Evolutionary conservation across 2,113 vertebrate species (phyloP), one percentile per base, ranked within the genome.

Genomic region (Pardalotus punctatus): DNA sequence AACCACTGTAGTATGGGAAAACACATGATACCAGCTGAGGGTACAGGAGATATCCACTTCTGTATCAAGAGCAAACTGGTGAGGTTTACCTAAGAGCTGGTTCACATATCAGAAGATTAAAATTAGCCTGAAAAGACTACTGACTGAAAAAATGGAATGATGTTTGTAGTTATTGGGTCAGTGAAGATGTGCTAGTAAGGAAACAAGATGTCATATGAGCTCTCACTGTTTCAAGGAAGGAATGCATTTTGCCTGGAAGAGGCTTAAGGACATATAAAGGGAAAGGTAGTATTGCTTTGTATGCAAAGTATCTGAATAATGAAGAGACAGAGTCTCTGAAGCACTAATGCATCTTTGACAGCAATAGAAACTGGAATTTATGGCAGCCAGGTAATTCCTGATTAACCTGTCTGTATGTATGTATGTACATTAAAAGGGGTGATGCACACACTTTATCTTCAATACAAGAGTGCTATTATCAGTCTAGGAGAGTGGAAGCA

Each of bases 381-480:
- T 92, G 47, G 45, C 78, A 93, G 45, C 81, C 93, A 78, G 87
- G 87, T 94, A 94, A 90, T 91, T 96, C 95, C 92, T 93, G 95
- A 93, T 88, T 85, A 88, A 90, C 94, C 87, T 91, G 94, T 87
- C 54, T 88, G 42, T 19, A 21, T 31, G 36, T 19, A 21, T 31
- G 36, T 40, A 40, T 56, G 35, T 50, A 86, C 81, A 80, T 94
- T 50, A 91, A 38, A 85, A 67, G 12, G 24, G 36, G 16, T 81
- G 76, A 83, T 88, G 47, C 31, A 53, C 35, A 61, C 23, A 61
- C 28, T 78, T 83, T 2, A 0, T 72, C 53, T 77, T 76, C 81
- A 36, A 3, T 12, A 45, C 3, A 22, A 14, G 42, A 83, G 42
- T 57, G 36, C 19, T 53, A 3, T 56, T 67, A 65, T 17, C 66